phyloP scores from a whole-genome alignment of 2,888 invertebrate genomes.

The Andrena camellia region DNA sequence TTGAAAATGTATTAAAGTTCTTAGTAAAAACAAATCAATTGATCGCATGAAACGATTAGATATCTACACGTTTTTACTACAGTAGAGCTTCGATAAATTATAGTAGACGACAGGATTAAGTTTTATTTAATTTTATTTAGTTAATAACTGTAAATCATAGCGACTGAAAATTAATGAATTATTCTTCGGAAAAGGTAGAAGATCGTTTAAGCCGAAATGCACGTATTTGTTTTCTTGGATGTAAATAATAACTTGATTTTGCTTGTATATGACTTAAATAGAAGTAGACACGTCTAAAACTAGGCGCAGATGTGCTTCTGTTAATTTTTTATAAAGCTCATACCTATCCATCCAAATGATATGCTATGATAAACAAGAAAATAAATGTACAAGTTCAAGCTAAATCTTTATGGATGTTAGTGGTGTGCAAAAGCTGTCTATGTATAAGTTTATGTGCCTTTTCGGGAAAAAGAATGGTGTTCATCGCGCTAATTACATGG shows the following conservation, averaged over 20 bases:
- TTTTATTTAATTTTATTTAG: constrained; percentile 20
- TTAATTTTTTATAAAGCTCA: constrained; percentile 26
- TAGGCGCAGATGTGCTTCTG: constrained; percentile 21
- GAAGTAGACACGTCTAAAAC: neutral
- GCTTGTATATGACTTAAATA: constrained; percentile 14
- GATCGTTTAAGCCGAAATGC: neutral
- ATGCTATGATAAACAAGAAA: constrained; percentile 16
- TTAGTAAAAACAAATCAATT: constrained; percentile 20
- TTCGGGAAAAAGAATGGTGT: constrained; percentile 66
- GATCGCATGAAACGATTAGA: constrained; percentile 20
- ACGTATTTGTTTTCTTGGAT: constrained; percentile 6
- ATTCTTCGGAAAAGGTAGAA: neutral
- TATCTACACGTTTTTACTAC: constrained; percentile 19
- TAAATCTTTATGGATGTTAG: constrained; percentile 46
- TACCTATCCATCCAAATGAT: constrained; percentile 19
- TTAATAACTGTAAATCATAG: constrained; percentile 3
- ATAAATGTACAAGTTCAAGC: constrained; percentile 40
- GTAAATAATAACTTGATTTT: constrained; percentile 5
- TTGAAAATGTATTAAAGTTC: constrained; percentile 24
- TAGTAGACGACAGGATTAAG: neutral
- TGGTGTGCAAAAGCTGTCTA: constrained; percentile 46
- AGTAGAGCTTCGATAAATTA: constrained; percentile 10
- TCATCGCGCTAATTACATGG: constrained; percentile 59
- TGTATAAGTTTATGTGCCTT: constrained; percentile 71
- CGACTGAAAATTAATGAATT: constrained; percentile 4